Base-by-base conservation (phyloP, 2,113 vertebrate genomes). In the Chroicocephalus ridibundus region DNA sequence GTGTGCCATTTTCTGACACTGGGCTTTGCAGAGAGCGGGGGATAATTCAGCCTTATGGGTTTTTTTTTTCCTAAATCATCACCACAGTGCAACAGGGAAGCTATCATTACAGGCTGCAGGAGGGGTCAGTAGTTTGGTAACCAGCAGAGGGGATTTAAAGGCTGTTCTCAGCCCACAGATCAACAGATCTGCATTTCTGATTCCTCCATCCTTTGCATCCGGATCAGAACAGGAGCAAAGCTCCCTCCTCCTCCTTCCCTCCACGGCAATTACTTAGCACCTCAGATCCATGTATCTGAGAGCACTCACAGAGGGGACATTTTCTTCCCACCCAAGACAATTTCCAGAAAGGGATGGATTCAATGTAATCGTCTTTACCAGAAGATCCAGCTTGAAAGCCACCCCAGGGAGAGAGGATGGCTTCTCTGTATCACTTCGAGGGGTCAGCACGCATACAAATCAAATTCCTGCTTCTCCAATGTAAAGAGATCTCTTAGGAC, bases 371-470 rank as follows among this genome's bases (percentile, higher is more conserved):
- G 1, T 15, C 46, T 36, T 79, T n/a, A 57, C 26, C 78, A 79
- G 81, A 60, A 82, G 74, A 51, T 62, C 51, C 90, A 57, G 38
- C 47, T 42, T 42, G 44, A 80, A 94, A 79, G 44, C 61, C 12
- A 5, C 52, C 72, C 83, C 32, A 25, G 32, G 0, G 3, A 57
- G 42, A n/a, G 22, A 78, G 21, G 51, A 78, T 4, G 47, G 46
- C 51, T 49, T 82, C 2, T 7, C 61, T 55, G 25, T 1, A 3
- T 51, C 57, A 1, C 86, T 46, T 8, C 0, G 5, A 71, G 61
- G 72, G 92, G 84, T 89, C 96, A 94, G 61, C 1, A 0, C 0
- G 6, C 87, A 84, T 3, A 85, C 78, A 91, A 95, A 96, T 88
- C 82, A 52, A 90, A 93, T 31, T 24, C 75, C 70, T 22, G 8